Base-by-base conservation (phyloP, 2,888 invertebrate species). In the Cacoxenus indagator region DNA sequence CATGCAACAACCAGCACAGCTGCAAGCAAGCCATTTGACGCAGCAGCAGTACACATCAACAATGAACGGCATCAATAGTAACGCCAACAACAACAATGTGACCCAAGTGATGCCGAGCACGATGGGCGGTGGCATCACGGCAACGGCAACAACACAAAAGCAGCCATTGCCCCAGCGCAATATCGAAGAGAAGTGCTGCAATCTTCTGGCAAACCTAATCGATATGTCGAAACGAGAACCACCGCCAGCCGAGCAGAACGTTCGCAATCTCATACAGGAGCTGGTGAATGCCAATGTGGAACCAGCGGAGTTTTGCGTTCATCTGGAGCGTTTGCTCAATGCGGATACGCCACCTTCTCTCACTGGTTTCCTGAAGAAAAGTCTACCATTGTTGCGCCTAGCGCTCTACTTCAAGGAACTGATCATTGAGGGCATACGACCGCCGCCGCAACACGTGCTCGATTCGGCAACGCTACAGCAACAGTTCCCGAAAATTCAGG, bases 291-390 rank as follows among this genome's bases (percentile, higher is more conserved):
- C 95, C 71, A 94, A 93, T 89, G 96, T 98, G 71, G 97, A 97
- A 88, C 98, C 98, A 0, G 98, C 98, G 87, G 95, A 95, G 88
- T 99, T 99, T 90, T 98, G 99, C 87, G 95, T 95, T 89, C 92
- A 96, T 82, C 91, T 99, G 70, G 98, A 99, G 88, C 92, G 93
- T 87, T 92, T 98, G 84, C 91, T 99, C 68, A 97, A 98, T 87
- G 99, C 99, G 65, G 97, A 97, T 83, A 98, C 98, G 37, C 99
- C 99, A 89, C 99, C 99, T 81, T 98, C 98, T 90, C 92, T 99
- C 76, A 97, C 98, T 85, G 98, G 98, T 74, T 99, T 99, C 89
- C 90, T 99, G 64, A 97, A 96, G 96, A 98, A 97, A 94, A 98
- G 97, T 90, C 90, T 98, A 87, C 98, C 98, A 46, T 91, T 96